A percentile compares a stretch with the other conserved stretches of the same genome.
Conservation (phyloP, 1,140 invertebrate genomes). For the Ceratina calcarata region DNA sequence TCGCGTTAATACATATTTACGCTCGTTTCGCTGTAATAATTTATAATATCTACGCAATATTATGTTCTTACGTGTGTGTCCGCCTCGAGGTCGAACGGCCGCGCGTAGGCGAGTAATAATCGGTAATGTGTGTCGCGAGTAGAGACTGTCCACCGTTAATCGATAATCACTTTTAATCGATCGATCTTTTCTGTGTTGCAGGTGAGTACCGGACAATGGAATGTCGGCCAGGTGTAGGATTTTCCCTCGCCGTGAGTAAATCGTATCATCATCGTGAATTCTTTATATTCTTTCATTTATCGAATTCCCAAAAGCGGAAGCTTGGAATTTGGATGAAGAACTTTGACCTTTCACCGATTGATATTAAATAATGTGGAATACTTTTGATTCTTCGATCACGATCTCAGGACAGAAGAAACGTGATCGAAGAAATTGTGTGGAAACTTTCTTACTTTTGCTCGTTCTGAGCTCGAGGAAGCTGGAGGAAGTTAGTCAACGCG, state of each 20-base stretch:
- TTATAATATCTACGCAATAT: slow-evolving; percentile 67
- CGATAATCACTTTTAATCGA: slow-evolving; percentile 51
- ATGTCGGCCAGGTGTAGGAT: slow-evolving; percentile 1
- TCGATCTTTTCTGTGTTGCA: slow-evolving; percentile 59
- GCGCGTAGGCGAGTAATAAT: slow-evolving; percentile 50
- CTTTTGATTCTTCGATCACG: too few species aligned
- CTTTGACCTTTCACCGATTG: too few species aligned
- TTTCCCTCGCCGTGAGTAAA: slow-evolving; percentile 36
- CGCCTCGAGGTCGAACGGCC: slow-evolving; percentile 33
- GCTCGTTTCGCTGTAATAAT: slow-evolving; percentile 58
- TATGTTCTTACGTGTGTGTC: slow-evolving; percentile 48
- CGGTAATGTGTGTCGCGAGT: too few species aligned
- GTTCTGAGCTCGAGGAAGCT: too few species aligned
- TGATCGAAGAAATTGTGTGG: too few species aligned
- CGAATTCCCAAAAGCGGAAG: too few species aligned
- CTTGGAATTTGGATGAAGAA: too few species aligned
- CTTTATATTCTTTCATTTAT: too few species aligned
- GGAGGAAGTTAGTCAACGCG: slow-evolving; percentile 29
- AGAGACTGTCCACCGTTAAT: background rate
- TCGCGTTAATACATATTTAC: slow-evolving; percentile 65
- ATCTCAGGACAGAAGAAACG: too few species aligned
- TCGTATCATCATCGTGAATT: background rate
- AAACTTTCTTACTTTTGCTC: too few species aligned
- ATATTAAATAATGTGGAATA: too few species aligned
- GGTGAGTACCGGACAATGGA: slow-evolving; percentile 53